Evolutionary conservation across 2,797 vertebrate species (phyloP).

Genomic region (Chanos chanos): DNA sequence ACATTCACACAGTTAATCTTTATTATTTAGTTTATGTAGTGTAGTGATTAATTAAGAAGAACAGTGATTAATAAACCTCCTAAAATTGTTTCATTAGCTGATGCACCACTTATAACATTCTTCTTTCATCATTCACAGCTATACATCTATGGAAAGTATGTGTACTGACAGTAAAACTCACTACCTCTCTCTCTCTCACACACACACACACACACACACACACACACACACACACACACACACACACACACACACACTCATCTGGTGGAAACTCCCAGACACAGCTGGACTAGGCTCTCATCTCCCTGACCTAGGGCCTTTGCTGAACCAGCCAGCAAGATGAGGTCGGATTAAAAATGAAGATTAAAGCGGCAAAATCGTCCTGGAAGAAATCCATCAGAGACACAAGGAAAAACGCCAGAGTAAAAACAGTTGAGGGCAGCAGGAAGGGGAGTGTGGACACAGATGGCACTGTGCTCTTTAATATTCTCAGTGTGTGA

Average conservation of each 20-base stretch:
- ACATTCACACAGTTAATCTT: too few species aligned
- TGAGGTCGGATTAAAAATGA: slow-evolving; percentile 62
- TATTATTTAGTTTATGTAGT: too few species aligned
- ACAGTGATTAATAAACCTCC: too few species aligned
- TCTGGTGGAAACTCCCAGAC: slow-evolving; percentile 46
- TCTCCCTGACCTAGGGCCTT: slow-evolving; percentile 52
- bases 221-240: slow-evolving; percentile 12
- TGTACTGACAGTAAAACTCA: slow-evolving; percentile 2
- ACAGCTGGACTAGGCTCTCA: slow-evolving; percentile 52
- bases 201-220: not conserved
- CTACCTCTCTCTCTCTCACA: not conserved
- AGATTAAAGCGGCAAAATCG: slow-evolving; percentile 64
- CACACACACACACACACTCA: slow-evolving; percentile 26
- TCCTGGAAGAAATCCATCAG: slow-evolving; percentile 55
- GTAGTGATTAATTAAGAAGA: too few species aligned
- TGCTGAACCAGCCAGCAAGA: slow-evolving; percentile 49
- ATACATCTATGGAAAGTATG: too few species aligned
- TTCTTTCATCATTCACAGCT: too few species aligned
- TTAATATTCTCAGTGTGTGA: slow-evolving; percentile 26
- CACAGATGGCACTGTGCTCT: not conserved
- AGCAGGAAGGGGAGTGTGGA: slow-evolving; percentile 1
- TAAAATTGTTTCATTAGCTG: too few species aligned
- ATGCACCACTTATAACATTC: too few species aligned
- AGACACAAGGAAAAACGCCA: slow-evolving; percentile 26
- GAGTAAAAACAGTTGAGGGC: slow-evolving; percentile 17